These are phyloP conservation scores for Philaenus spumarius DNA, from an alignment of 1,140 invertebrate species.

Conservation along the genomic window DNA sequence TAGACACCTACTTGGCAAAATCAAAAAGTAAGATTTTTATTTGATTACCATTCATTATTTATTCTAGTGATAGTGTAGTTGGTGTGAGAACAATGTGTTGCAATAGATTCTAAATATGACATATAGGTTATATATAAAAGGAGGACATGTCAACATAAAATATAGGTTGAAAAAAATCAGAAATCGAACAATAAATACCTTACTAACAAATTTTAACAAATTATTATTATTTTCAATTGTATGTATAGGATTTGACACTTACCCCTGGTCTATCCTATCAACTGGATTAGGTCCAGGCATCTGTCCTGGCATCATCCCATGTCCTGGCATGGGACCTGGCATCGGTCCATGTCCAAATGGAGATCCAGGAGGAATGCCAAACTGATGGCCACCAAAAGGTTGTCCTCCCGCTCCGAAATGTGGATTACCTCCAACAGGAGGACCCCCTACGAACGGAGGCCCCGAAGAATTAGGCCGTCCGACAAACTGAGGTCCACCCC, in stretches of 20 bases:
- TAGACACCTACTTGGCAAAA: no score
- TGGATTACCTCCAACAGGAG: constrained; percentile 51
- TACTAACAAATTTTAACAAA: no score
- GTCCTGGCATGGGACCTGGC: constrained; percentile 31
- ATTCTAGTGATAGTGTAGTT: no score
- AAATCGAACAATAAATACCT: no score
- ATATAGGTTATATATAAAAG: no score
- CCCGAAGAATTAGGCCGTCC: constrained; percentile 60
- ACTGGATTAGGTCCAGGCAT: constrained; percentile 61
- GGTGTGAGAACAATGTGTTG: no score
- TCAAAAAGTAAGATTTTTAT: no score
- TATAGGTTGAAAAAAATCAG: no score
- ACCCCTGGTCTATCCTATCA: constrained; percentile 65
- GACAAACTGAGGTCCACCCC: constrained; percentile 52
- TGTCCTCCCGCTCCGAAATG: constrained; percentile 59
- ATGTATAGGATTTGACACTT: constrained; percentile 36
- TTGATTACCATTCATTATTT: no score
- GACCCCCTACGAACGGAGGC: constrained; percentile 53
- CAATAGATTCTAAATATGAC: no score
- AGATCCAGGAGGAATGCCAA: constrained; percentile 61
- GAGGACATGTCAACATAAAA: no score
- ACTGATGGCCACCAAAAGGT: constrained; percentile 53
- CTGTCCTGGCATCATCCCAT: constrained; percentile 43
- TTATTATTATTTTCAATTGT: no score
- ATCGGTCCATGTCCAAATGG: constrained; percentile 58